Conservation (phyloP, 2,888 invertebrate species). For the Odontothrips loti region DNA sequence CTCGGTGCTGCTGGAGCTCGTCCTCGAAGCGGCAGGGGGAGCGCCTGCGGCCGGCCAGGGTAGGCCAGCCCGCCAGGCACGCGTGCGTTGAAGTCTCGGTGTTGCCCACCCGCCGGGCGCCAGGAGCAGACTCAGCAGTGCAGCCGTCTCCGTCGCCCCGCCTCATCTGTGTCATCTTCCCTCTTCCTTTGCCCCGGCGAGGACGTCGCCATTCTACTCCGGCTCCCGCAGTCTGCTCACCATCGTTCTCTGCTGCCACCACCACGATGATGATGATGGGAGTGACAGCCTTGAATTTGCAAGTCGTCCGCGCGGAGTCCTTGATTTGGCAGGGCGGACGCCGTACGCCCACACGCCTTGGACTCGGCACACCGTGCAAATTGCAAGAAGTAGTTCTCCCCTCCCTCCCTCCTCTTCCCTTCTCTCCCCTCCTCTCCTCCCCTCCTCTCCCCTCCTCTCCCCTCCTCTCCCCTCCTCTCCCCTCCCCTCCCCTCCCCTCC, state of each 20-base stretch:
- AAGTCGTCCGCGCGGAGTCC: neutral
- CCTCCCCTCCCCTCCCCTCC: too few species aligned
- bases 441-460: too few species aligned
- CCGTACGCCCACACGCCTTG: neutral
- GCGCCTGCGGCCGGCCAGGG: too few species aligned
- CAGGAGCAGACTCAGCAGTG: neutral
- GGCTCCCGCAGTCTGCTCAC: neutral
- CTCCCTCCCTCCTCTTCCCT: too few species aligned
- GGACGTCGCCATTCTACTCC: neutral
- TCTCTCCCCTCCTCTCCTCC: too few species aligned
- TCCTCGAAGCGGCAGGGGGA: too few species aligned
- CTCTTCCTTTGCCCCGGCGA: neutral
- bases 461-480: too few species aligned
- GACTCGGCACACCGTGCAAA: neutral
- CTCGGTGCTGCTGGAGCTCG: too few species aligned
- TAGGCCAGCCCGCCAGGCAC: too few species aligned
- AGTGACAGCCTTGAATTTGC: constrained; percentile 11
- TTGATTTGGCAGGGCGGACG: neutral
- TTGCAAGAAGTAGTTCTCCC: neutral
- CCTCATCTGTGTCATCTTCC: neutral
- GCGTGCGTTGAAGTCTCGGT: too few species aligned
- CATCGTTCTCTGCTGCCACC: neutral
- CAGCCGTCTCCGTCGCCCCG: neutral
- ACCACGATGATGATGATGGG: neutral
- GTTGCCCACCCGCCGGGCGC: too few species aligned